Evolutionary conservation across 2,113 vertebrate species (phyloP), one percentile per base, ranked within the genome.

Genomic region (Abramis brama): DNA sequence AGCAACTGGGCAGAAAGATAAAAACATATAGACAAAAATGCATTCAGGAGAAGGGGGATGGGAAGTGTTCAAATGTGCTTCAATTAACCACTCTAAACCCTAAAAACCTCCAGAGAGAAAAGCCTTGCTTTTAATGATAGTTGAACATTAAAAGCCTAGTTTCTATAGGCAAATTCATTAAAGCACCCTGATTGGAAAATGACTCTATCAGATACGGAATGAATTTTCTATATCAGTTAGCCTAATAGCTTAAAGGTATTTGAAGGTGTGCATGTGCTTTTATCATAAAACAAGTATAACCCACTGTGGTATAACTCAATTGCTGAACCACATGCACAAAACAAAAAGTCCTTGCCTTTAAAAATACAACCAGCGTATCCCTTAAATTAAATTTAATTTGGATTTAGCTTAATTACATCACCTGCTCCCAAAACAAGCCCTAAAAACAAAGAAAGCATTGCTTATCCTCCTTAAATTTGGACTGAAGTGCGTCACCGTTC

Each of bases 191-290:
- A 88, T 84, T 87, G 87, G 88, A 82, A 88, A 87, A 91, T 87
- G 62, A 85, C 30, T 33, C 74, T 84, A 75, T 88, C 79, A 86
- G 85, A 73, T 87, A 87, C 85, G 90, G 90, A 90, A 91, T 89
- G 90, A 90, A 91, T 89, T 87, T 91, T 93, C 91, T 52, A 25
- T 85, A 89, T 79, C 82, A 86, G 88, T 91, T 92, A 33, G 33
- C 33, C 4, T 33, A 89, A 93, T 78, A 87, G 90, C 89, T 90
- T 91, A 91, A 93, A 88, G 88, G 79, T 90, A 71, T 88, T 83
- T 45, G 64, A 59, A 71, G 43, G 25, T 43, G 19, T 39, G 68
- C 59, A 36, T 77, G 52, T 60, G 60, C 57, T 84, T 68, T 75
- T 87, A 36, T 87, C 11, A 87, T 87, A 91, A 88, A 84, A 85